Evolutionary conservation across 1,140 invertebrate genomes (phyloP), one percentile per base, ranked within the genome.

Genomic region (Bombus ignitus): DNA sequence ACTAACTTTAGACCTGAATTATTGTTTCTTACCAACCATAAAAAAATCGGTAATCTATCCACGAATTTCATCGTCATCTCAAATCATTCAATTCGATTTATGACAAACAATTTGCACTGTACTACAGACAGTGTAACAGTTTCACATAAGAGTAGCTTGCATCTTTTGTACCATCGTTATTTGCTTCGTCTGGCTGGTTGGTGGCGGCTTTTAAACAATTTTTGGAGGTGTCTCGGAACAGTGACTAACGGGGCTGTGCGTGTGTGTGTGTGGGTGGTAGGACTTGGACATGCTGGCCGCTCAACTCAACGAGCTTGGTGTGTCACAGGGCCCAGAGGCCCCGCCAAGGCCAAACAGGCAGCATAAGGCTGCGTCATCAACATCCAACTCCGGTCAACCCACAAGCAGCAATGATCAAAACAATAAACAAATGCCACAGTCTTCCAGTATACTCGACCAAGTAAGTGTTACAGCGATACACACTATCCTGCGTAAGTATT

Each of bases 241-340:
- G 90, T 92, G 90, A 93, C 92, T 93, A 93, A 93, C 92, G 87
- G 92, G 93, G 92, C 91, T 93, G 91, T 93, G 92, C 91, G 92
- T 93, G 92, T 94, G 92, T 93, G 93, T 89, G 93, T 94, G 89
- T 93, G 93, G 92, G 92, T 94, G 94, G 78, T 96, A 98, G 98
- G 98, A 99, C 95, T 96, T 99, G 95, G 98, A 99, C 95, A 97
- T 97, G 94, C 95, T 99, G 93, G 98, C 98, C 88, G 98, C 98
- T 93, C 98, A 99, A 95, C 96, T 99, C 92, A 98, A 98, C 96
- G 98, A 99, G 95, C 96, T 99, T 93, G 98, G 98, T 92, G 97
- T 98, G 85, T 96, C 96, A 82, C 92, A 96, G 96, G 86, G 95
- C 96, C 83, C 96, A 94, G 92, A 95, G 95, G 93, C 96, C 96